phyloP scores from a whole-genome alignment of 1,140 invertebrate genomes.

The Vanessa atalanta region DNA sequence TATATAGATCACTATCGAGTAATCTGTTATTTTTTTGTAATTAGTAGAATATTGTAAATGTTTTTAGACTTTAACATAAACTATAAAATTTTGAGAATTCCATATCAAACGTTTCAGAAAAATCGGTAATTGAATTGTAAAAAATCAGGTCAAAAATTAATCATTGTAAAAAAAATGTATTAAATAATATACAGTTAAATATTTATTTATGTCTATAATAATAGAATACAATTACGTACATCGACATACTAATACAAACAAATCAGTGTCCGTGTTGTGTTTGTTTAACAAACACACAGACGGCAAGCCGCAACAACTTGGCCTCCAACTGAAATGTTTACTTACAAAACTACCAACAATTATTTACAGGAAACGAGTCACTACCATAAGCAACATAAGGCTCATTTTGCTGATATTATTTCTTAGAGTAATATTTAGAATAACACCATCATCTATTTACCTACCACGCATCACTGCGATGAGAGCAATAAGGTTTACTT shows the following conservation, averaged over 20 bases:
- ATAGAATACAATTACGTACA: constrained; percentile 7
- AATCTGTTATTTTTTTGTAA: too few species aligned
- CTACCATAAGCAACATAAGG: constrained; percentile 22
- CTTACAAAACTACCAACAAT: constrained; percentile 49
- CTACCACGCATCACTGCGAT: constrained; percentile 1
- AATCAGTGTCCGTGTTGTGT: constrained; percentile 49
- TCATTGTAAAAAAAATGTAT: not conserved
- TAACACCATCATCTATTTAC: constrained; percentile 10
- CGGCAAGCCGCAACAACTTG: constrained; percentile 51
- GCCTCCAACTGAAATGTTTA: constrained; percentile 50
- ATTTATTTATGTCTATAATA: not conserved
- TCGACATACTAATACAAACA: constrained; percentile 37
- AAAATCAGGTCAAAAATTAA: not conserved
- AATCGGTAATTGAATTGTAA: too few species aligned
- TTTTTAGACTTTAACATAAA: too few species aligned
- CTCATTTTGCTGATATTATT: constrained; percentile 18
- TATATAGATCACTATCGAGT: too few species aligned
- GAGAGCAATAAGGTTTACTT: constrained; percentile 12
- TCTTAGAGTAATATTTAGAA: constrained; percentile 16
- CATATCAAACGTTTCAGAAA: too few species aligned
- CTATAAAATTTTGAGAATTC: too few species aligned
- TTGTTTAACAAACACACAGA: constrained; percentile 45
- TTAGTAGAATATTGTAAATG: too few species aligned
- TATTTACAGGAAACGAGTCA: constrained; percentile 8
- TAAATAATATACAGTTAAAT: not conserved